Base-by-base conservation (phyloP, 2,797 vertebrate genomes). In the Okamejei kenojei region DNA sequence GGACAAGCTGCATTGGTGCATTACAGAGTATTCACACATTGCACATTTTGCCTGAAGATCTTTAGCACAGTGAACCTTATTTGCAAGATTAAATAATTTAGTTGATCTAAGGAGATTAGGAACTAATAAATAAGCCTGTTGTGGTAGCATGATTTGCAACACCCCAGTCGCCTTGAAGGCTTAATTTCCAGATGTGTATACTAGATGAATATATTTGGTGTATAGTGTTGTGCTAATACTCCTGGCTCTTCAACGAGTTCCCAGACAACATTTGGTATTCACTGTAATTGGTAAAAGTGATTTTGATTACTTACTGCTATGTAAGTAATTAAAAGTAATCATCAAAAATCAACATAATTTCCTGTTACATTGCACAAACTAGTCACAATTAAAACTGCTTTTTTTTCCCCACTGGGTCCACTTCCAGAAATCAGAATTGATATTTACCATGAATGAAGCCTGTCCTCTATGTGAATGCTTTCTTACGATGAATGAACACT, bases 151-250 rank as follows among this genome's bases (percentile, higher is more conserved):
- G 90, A 91, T 91, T 91, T 74, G 90, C 38, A 92, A 38, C 45
- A 45, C 73, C 15, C 35, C 38, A 54, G 38, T 92, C 76, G 90
- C 90, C 90, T 92, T 76, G 29, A 5, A 92, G 84, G 90, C 71
- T 92, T 92, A 92, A 92, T 92, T 76, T 92, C 71, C 90, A 92
- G 90, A 92, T 92, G 58, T 76, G 90, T 76, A 92, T 76, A 74
- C 73, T 92, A 58, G 90, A 11, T 92, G 90, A 76, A 58, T 76
- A 92, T 92, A 92, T 92, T 92, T 76, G 38, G 38, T 92, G 71
- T 92, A 76, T 74, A 54, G 68, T 76, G 73, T 92, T 74, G 45
- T 76, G 38, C 58, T 92, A 92, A 92, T 92, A 76, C 38, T 76
- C 71, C 26, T 92, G 90, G 71, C 45, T 54, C 90, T 92, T 74